Base-by-base conservation (phyloP, 2,113 vertebrate genomes). In the Archocentrus centrarchus region DNA sequence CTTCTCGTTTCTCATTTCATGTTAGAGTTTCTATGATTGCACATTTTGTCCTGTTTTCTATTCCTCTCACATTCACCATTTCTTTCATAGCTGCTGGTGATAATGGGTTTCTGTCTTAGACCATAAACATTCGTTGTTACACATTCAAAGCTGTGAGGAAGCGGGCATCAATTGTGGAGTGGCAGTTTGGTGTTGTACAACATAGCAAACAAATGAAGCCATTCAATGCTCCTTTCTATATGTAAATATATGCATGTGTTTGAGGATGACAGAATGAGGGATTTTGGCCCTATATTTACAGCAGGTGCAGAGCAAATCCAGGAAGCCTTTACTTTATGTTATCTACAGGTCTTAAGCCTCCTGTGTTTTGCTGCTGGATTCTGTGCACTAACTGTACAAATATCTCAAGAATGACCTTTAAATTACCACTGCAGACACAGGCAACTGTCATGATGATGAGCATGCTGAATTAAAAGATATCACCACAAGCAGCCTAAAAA, bases 31-130 rank as follows among this genome's bases (percentile, higher is more conserved):
- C 27, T 37, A 22, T 84, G 61, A 84, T 82, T 86, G 58, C 63
- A 87, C 24, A 50, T 84, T 50, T 83, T 7, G 63, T 41, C 53
- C 22, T 60, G 35, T 77, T 88, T 80, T 86, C 58, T 22, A 73
- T 82, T 83, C 53, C 53, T 62, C 47, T 62, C 64, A 70, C 55
- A 41, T 75, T 86, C 55, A 63, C 41, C 63, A 27, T 60, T 64
- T 62, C 63, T 63, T 47, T 61, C 39, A 68, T 63, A 35, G 83
- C 75, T 79, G 87, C 81, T 66, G 77, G 77, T 35, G 58, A 90
- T 93, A 90, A 93, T 92, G 75, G 78, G 84, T 90, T 88, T 89
- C 75, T 87, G 80, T 86, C 81, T 81, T 18, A 59, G 77, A 44
- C 75, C 76, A 87, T 86, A 91, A 86, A 86, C 79, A 81, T 68